Evolutionary conservation across 2,113 vertebrate genomes (phyloP).

Genomic region (Pseudorhombus dupliciocellatus): DNA sequence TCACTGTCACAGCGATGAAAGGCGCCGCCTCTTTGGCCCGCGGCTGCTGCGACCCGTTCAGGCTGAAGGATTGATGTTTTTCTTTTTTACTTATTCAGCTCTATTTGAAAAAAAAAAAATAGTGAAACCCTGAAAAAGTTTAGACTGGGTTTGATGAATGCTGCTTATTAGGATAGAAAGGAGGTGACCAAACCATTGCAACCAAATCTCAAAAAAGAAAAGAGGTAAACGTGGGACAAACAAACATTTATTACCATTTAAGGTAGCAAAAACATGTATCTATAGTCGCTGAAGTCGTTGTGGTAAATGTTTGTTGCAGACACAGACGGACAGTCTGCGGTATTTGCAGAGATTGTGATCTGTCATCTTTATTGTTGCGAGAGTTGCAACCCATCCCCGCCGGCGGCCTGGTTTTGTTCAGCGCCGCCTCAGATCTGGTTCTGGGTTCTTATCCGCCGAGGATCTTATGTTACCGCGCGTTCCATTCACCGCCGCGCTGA

Average conservation of each 20-base stretch:
- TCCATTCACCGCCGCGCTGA: not conserved
- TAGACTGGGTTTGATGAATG: too few species aligned
- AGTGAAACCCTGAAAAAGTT: not conserved
- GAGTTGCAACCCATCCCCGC: not conserved
- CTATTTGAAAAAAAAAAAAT: not conserved
- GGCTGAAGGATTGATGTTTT: slow-evolving; percentile 7
- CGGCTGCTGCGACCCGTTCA: not conserved
- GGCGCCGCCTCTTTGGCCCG: not conserved
- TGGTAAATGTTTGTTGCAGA: not conserved
- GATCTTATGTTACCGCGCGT: not conserved
- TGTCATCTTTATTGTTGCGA: not conserved
- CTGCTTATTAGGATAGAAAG: too few species aligned
- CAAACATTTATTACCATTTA: too few species aligned
- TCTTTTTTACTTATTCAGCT: not conserved
- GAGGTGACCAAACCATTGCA: too few species aligned
- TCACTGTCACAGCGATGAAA: slow-evolving; percentile 38
- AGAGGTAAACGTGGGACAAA: not conserved
- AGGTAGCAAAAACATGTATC: too few species aligned
- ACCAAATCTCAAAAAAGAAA: not conserved
- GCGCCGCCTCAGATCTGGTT: not conserved
- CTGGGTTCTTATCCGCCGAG: not conserved
- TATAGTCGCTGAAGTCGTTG: not conserved
- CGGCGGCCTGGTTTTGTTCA: not conserved
- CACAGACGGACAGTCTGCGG: not conserved
- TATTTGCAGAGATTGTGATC: not conserved